Base-by-base conservation (phyloP, 2,888 invertebrate species). In the Rhopalosiphum nymphaeae region DNA sequence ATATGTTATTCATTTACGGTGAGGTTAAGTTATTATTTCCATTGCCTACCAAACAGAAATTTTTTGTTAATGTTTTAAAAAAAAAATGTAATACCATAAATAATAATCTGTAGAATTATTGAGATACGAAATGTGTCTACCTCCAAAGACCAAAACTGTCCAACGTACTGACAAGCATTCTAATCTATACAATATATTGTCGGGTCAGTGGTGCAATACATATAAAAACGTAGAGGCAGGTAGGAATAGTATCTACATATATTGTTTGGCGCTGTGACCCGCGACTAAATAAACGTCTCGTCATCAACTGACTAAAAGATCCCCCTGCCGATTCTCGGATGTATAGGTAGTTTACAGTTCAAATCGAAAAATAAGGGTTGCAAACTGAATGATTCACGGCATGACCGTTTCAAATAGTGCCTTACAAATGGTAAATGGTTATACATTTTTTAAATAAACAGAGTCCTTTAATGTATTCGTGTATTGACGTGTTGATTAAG, bases 401-500 rank as follows among this genome's bases (percentile, higher is more conserved):
- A 29, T 29, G 61, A 13, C 36, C 21, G 67, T 78, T 67, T 78
- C 36, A n/a, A 36, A 78, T 16, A 36, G 36, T 36, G n/a, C 3
- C 26, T 36, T n/a, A 67, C n/a, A 67, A n/a, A n/a, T n/a, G n/a
- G n/a, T n/a, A n/a, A n/a, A 67, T 67, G 67, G 4, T 5, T 67
- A n/a, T 67, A 67, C n/a, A 67, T 67, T 67, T 67, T 46, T 67
- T 16, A 67, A 67, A n/a, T 67, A 67, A 67, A 67, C 67, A 67
- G n/a, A 67, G 61, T 4, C n/a, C 61, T 61, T 61, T 61, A 67
- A 67, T 67, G 11, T 11, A 67, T n/a, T 67, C 13, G n/a, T 67
- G 13, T n/a, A n/a, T 67, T n/a, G n/a, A 67, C n/a, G 13, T 67
- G 16, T 29, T n/a, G 25, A 25, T 56, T 26, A 56, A 1, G 67